phyloP scores from a whole-genome alignment of 2,113 vertebrate genomes.

The Anguilla japonica region DNA sequence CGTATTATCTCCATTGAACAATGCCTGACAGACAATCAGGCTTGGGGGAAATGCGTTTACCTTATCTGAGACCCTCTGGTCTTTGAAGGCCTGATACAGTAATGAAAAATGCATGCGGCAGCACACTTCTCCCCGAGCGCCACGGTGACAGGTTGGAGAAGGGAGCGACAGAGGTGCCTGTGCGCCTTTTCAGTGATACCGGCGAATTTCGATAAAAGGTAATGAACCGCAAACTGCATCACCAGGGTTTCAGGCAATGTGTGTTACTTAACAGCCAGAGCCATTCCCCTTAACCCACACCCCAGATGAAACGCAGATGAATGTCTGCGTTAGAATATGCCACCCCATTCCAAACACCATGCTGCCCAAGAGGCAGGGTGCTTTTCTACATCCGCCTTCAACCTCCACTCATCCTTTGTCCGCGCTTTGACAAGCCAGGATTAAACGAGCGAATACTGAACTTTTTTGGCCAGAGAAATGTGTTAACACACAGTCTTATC shows the following conservation, averaged over 20 bases:
- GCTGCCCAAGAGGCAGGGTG: not conserved
- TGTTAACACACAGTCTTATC: not conserved
- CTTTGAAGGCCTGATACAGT: conserved; percentile 2
- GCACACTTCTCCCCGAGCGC: conserved; percentile 1
- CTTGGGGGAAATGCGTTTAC: conserved; percentile 9
- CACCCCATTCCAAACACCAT: not conserved
- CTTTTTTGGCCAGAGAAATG: not conserved
- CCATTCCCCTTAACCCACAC: not conserved
- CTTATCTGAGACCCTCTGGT: not conserved
- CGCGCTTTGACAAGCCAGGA: not conserved
- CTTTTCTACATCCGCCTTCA: not conserved
- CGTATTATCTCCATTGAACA: conserved; percentile 37
- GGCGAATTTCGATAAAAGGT: not conserved
- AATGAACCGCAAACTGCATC: not conserved
- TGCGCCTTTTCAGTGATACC: not conserved
- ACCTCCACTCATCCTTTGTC: not conserved
- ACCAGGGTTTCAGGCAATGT: not conserved
- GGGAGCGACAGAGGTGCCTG: not conserved
- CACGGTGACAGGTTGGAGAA: not conserved
- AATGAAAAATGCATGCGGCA: conserved; percentile 6
- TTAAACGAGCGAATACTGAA: not conserved
- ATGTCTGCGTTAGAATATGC: not conserved
- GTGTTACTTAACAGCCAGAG: not conserved
- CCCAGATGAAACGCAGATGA: not conserved
- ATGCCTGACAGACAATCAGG: conserved; percentile 40